phyloP scores from a whole-genome alignment of 2,113 vertebrate species.

The Scalopus aquaticus region DNA sequence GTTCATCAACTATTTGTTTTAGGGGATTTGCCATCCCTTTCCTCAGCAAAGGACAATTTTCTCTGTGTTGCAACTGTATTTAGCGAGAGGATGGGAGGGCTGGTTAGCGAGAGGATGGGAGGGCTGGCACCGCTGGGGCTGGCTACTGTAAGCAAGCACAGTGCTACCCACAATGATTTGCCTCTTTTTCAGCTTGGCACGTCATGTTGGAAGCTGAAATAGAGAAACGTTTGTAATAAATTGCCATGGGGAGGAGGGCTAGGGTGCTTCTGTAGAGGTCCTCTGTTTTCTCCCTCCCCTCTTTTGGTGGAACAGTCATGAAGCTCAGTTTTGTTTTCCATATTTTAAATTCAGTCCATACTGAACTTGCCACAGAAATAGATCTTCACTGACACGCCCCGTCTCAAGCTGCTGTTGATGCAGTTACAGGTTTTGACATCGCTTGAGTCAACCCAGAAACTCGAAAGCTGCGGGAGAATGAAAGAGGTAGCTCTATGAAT shows the following conservation, averaged over 20 bases:
- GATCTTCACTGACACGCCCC: constrained; percentile 61
- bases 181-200: constrained; percentile 74
- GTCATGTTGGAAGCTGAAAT: constrained; percentile 4
- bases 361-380: constrained; percentile 67
- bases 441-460: constrained; percentile 47
- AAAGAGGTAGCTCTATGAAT: constrained; percentile 13
- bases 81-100: constrained; percentile 60
- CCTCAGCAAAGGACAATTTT: constrained; percentile 74
- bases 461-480: constrained; percentile 49
- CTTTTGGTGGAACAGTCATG: constrained; percentile 5
- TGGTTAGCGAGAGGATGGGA: constrained; percentile 63
- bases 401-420: constrained; percentile 39
- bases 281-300: background rate
- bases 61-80: constrained; percentile 75
- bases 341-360: constrained; percentile 63
- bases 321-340: constrained; percentile 57
- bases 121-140: constrained; percentile 64
- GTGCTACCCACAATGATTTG: constrained; percentile 70
- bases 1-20: background rate
- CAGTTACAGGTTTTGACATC: background rate
- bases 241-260: constrained; percentile 23
- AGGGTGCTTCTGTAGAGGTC: constrained; percentile 32
- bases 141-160: constrained; percentile 77
- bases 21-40: constrained; percentile 18
- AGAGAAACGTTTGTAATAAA: constrained; percentile 66